These are phyloP conservation scores for Melanotaenia pygmaea DNA, from an alignment of 2,797 vertebrate species.

Conservation along the genomic window DNA sequence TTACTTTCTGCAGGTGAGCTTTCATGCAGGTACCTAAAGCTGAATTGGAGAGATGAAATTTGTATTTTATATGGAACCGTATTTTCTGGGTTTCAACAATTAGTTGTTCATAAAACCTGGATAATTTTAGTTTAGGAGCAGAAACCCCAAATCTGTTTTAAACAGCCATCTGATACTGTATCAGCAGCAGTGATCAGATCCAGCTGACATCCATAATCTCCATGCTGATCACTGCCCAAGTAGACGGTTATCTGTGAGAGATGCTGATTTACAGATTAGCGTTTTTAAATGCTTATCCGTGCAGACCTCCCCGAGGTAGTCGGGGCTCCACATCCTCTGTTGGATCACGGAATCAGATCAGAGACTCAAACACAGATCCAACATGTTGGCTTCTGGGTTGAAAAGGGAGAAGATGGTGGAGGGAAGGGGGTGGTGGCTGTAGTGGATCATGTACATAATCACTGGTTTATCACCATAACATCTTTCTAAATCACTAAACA, in stretches of 20 bases:
- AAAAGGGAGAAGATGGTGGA: conserved; percentile 23
- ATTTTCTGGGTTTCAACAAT: conserved; percentile 5
- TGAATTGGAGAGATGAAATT: not conserved
- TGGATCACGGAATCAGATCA: conserved; percentile 45
- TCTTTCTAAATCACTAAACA: conserved; percentile 69
- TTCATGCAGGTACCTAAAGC: not conserved
- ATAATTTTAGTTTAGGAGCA: conserved; percentile 52
- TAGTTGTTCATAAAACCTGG: conserved; percentile 6
- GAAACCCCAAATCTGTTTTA: conserved; percentile 56
- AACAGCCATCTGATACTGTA: conserved; percentile 49
- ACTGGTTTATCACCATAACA: conserved; percentile 69
- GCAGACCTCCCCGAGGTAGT: conserved; percentile 69
- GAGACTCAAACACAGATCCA: conserved; percentile 38
- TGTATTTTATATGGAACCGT: not conserved
- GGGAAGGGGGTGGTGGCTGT: conserved; percentile 29
- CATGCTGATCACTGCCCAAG: conserved; percentile 66
- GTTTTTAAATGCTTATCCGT: conserved; percentile 74
- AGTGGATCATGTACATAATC: conserved; percentile 78
- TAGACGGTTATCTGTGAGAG: conserved; percentile 66
- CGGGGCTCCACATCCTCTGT: conserved; percentile 39
- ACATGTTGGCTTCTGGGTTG: conserved; percentile 56
- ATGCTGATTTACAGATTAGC: conserved; percentile 73
- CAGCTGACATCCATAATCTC: conserved; percentile 70
- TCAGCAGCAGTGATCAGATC: conserved; percentile 67
- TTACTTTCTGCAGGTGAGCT: no score